Evolutionary conservation across 2,113 vertebrate genomes (phyloP).

Genomic region (Chamaetylas fuelleborni): DNA sequence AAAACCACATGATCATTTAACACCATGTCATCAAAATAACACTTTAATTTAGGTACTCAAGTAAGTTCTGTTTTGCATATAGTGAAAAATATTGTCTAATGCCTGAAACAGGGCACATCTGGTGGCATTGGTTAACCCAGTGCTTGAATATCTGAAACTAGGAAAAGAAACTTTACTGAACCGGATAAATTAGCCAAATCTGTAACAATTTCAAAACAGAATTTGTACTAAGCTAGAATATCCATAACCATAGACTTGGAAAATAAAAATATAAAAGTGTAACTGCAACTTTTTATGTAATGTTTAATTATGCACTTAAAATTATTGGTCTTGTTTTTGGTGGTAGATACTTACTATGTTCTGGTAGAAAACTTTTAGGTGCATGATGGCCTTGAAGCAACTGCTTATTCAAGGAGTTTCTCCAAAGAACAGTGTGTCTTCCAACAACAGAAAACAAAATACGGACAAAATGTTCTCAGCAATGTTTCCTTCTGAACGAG

Average conservation of each 20-base stretch:
- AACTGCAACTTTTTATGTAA: background rate
- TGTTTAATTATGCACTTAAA: background rate
- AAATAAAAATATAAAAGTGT: background rate
- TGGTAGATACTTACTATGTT: background rate
- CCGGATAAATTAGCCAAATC: background rate
- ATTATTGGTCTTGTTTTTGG: background rate
- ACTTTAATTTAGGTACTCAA: background rate
- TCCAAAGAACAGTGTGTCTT: background rate
- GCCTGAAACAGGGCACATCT: background rate
- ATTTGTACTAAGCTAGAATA: background rate
- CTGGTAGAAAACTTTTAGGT: background rate
- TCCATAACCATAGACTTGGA: background rate
- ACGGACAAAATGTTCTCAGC: constrained; percentile 15
- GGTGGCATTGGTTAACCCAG: background rate
- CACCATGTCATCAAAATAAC: background rate
- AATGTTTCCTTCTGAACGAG: background rate
- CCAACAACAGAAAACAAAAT: constrained; percentile 41
- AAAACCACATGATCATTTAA: background rate
- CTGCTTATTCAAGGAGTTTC: background rate
- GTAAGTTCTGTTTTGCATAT: background rate
- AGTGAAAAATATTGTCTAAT: background rate
- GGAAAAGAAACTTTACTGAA: background rate
- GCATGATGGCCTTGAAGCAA: background rate
- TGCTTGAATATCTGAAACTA: background rate
- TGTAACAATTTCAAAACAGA: background rate